phyloP scores from a whole-genome alignment of 2,888 invertebrate species.

The Pherbina coryleti region DNA sequence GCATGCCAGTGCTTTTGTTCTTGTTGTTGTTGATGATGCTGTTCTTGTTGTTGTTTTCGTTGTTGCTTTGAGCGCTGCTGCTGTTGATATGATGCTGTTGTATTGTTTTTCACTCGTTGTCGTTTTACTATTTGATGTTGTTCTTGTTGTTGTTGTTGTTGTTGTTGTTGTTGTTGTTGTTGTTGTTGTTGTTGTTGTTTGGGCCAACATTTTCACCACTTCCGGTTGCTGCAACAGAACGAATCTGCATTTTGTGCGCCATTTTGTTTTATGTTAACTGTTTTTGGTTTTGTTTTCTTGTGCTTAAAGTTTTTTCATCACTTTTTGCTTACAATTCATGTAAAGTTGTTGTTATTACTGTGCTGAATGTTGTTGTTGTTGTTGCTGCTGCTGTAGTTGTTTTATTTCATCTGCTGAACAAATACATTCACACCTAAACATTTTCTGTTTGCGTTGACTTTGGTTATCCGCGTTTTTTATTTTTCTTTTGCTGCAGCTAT shows the following conservation, averaged over 20 bases:
- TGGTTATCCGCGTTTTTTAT: too few relatives aligned
- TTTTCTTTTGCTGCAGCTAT: too few relatives aligned
- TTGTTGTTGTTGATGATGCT: constrained; percentile 16
- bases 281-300: not conserved
- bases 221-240: constrained; percentile 24
- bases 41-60: constrained; percentile 6
- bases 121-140: constrained; percentile 16
- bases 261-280: constrained; percentile 19
- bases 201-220: constrained; percentile 13
- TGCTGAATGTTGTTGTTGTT: too few relatives aligned
- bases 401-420: too few relatives aligned
- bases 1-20: constrained; percentile 7
- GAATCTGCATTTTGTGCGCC: constrained; percentile 32
- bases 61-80: too few relatives aligned
- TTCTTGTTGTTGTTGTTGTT: not conserved
- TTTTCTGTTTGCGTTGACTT: too few relatives aligned
- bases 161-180: too few relatives aligned
- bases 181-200: not conserved
- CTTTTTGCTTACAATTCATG: too few relatives aligned
- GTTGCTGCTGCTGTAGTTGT: too few relatives aligned
- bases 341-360: too few relatives aligned
- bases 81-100: constrained; percentile 18
- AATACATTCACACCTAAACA: too few relatives aligned
- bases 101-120: constrained; percentile 29
- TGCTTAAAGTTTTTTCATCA: not conserved